These are phyloP conservation scores for Gymnoscopelus microlampas DNA, from an alignment of 2,797 vertebrate species.

Conservation along the genomic window DNA sequence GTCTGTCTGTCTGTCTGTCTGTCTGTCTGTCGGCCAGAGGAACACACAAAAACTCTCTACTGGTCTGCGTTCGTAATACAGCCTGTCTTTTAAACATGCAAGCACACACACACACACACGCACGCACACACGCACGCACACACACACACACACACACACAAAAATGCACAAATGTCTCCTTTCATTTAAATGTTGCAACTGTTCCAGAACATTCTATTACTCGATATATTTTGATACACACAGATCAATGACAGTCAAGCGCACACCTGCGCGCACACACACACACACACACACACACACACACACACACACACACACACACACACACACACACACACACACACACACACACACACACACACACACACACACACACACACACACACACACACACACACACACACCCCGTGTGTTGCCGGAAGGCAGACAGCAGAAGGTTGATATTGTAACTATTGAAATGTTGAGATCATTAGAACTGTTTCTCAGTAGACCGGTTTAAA, in stretches of 20 bases:
- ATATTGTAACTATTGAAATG: slow-evolving; percentile 74
- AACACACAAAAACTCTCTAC: slow-evolving; percentile 76
- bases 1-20: slow-evolving; percentile 60
- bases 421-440: slow-evolving; percentile 71
- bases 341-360: background rate
- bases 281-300: slow-evolving; percentile 9
- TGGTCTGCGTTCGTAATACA: slow-evolving; percentile 75
- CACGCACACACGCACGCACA: background rate
- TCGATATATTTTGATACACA: slow-evolving; percentile 86
- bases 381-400: slow-evolving; percentile 4
- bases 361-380: background rate
- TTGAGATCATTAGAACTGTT: slow-evolving; percentile 72
- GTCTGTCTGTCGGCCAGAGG: slow-evolving; percentile 33
- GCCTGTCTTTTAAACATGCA: slow-evolving; percentile 85
- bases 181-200: slow-evolving; percentile 90
- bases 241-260: slow-evolving; percentile 89
- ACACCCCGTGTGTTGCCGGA: slow-evolving; percentile 52
- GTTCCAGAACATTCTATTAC: slow-evolving; percentile 73
- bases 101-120: slow-evolving; percentile 17
- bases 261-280: slow-evolving; percentile 53
- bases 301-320: background rate
- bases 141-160: slow-evolving; percentile 30
- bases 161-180: slow-evolving; percentile 56
- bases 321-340: slow-evolving; percentile 8
- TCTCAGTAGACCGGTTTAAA: slow-evolving; percentile 52